Base-by-base conservation (phyloP, 2,888 invertebrate species). In the Luperina testacea region DNA sequence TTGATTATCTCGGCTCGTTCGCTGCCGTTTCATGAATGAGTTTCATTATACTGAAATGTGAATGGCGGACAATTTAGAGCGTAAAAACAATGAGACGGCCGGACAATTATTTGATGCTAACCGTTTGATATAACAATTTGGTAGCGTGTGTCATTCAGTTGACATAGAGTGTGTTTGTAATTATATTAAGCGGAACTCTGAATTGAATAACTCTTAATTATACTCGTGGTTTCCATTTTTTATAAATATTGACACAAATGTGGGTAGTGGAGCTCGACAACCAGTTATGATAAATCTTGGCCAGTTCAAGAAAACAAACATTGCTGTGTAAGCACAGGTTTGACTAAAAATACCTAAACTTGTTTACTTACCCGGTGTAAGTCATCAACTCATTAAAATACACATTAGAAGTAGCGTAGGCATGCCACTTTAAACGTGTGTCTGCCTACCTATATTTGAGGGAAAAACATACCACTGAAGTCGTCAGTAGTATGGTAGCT, bases 51-150 rank as follows among this genome's bases (percentile, higher is more conserved):
- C 85, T 90, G 88, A 89, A 90, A 90, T 90, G 90, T 93, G 92
- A 93, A 93, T 92, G 92, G 85, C 75, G 87, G 88, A 90, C 91
- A 95, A 95, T 95, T 94, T 91, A 94, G 95, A 96, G 95, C 95
- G 95, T 94, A 94, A 95, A 92, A 92, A 94, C 94, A 95, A 94
- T 94, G 86, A 92, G 91, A 91, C 92, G 91, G 91, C 90, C 91
- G 90, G 89, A 90, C 92, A 93, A 91, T 93, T 92, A 93, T 89
- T 87, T 85, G 89, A 88, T 87, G 89, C 86, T 89, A 88, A 88
- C 89, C 88, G 89, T 87, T 87, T 90, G 88, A 84, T 85, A 82
- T 65, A 73, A 80, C 78, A 82, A 81, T 82, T 88, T 79, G 85
- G 85, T 79, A 83, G 78, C 77, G 81, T 86, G 89, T 84, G 84